Percentiles rank a stretch among this genome's conserved stretches.
phyloP scores from a whole-genome alignment of 2,888 invertebrate genomes.

The Diogma glabrata region DNA sequence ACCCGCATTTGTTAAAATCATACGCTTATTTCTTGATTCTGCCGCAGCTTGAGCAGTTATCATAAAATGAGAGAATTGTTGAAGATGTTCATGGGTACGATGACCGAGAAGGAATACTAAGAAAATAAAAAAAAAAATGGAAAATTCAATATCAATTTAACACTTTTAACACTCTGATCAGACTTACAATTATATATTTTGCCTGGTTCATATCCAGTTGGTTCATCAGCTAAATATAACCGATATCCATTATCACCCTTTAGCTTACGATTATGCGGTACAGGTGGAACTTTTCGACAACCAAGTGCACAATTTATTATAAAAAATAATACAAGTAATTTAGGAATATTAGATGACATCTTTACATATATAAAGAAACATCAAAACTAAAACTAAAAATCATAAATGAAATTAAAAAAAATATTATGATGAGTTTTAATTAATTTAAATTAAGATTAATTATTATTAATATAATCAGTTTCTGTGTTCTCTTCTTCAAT shows the following conservation, averaged over 20 bases:
- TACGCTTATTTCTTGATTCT: constrained; percentile 25
- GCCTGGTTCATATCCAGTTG: constrained; percentile 71
- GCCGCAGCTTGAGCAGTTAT: constrained; percentile 50
- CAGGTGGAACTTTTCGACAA: constrained; percentile 32
- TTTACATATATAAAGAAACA: constrained; percentile 5
- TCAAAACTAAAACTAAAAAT: neutral
- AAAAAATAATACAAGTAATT: neutral
- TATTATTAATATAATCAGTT: too few species aligned
- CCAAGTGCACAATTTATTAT: constrained; percentile 14
- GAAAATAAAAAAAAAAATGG: constrained; percentile 7
- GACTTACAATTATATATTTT: constrained; percentile 64
- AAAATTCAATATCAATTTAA: constrained; percentile 4
- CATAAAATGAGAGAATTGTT: constrained; percentile 70
- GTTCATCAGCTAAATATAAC: constrained; percentile 66
- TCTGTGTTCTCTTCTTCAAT: too few species aligned
- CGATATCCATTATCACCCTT: constrained; percentile 80
- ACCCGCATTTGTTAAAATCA: constrained; percentile 31
- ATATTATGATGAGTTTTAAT: constrained; percentile 8
- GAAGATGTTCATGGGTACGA: constrained; percentile 49
- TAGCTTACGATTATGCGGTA: constrained; percentile 40
- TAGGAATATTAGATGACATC: neutral
- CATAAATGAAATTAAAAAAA: neutral
- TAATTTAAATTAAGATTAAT: constrained; percentile 6
- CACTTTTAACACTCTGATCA: neutral
- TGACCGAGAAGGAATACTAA: constrained; percentile 59